Evolutionary conservation across 2,888 invertebrate species (phyloP), one percentile per base, ranked within the genome.

Genomic region (Drosophila fulvimacula): DNA sequence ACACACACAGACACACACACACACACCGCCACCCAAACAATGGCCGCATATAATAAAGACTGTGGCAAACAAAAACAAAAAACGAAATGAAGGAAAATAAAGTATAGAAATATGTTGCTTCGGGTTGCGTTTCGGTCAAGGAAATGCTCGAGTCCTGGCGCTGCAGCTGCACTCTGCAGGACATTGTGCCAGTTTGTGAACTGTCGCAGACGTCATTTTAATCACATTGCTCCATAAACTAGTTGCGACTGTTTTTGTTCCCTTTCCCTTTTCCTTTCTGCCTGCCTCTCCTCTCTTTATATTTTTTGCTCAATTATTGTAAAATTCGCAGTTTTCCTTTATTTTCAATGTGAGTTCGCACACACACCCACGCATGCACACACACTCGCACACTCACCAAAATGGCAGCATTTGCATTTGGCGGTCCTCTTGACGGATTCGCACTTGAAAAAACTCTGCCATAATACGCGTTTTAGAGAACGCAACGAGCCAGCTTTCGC

Each of bases 41-140:
- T 87, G 80, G 70, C 73, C 69, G 64, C 75, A 85, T 75, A 75
- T 82, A 85, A 72, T 77, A 82, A 71, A 68, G 69, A 72, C 46
- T 17, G 69, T 69, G 62, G 21, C 13, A 39, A 46, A 64, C 57
- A 27, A 39, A 42, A 27, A 58, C 34, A 24, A 48, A 49, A 44
- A 24, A 59, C 36, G 36, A 58, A 56, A 44, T 10, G 27, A 19
- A 24, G 36, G 15, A 36, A 51, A 30, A 63, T 51, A 42, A 62
- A 39, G 61, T 53, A 65, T 65, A 57, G 60, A 59, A 76, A 66
- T 48, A 59, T 62, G 56, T 61, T 72, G 79, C 76, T 82, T 84
- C 76, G 82, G 79, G 74, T 71, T 83, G 85, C 71, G 88, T 73
- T 83, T 83, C 88, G 83, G 83, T 83, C 88, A 83, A 83, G 83